A percentile compares a stretch with the other conserved stretches of the same genome.
phyloP scores from a whole-genome alignment of 92 coral and sea anemone species.

The Actinernus sp. region DNA sequence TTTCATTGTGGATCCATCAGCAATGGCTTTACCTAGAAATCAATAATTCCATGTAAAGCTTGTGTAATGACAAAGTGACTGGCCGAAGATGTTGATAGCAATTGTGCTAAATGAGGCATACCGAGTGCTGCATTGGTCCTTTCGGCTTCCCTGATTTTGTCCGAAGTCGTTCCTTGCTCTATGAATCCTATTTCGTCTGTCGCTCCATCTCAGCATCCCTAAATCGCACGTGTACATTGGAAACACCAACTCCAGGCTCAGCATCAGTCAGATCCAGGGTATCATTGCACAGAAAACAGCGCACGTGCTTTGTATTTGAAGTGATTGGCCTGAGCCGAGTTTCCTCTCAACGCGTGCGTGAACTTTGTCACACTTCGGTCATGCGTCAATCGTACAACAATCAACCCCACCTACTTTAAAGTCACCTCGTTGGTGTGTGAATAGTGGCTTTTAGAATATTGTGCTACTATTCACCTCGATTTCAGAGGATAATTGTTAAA shows the following conservation, averaged over 20 bases:
- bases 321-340: no score
- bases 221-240: constrained; percentile 39
- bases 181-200: constrained; percentile 8
- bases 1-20: constrained; percentile 29
- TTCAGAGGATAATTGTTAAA: no score
- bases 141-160: constrained; percentile 8
- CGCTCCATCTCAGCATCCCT: constrained; percentile 54
- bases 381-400: no score
- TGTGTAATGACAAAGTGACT: not conserved
- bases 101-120: not conserved
- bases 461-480: no score
- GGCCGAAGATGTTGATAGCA: not conserved
- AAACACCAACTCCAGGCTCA: constrained; percentile 54
- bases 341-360: no score
- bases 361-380: no score
- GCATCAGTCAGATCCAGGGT: constrained; percentile 61
- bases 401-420: no score
- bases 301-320: no score
- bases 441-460: no score
- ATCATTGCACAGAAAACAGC: no score
- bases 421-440: no score
- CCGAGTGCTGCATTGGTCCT: constrained; percentile 22
- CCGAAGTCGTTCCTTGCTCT: constrained; percentile 15
- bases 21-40: constrained; percentile 4
- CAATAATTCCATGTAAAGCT: no score